Base-by-base conservation (phyloP, 2,113 vertebrate species). In the Xenopus tropicalis region DNA sequence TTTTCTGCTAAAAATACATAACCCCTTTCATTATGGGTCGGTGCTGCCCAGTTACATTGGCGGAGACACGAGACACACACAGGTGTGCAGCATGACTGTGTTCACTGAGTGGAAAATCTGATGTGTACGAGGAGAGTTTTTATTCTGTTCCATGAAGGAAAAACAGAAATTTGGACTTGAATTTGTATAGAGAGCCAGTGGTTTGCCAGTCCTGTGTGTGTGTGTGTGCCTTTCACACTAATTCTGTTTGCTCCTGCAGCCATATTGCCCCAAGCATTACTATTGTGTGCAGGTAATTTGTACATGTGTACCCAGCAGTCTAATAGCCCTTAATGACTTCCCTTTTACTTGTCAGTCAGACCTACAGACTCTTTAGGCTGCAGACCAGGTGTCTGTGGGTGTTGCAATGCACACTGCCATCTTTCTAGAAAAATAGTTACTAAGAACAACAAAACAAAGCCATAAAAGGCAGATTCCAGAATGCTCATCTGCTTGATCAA, bases 251-350 rank as follows among this genome's bases (percentile, higher is more conserved):
- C 44, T 48, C 19, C 22, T 43, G 20, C 44, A 51, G 16, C 42
- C 4, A 12, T 14, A 14, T 59, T 24, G 10, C 57, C 67, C 14
- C 16, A 12, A 54, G 21, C 43, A 23, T 24, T 42, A 21, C 29
- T 63, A 61, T 51, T 75, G 66, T 63, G 63, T 21, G 14, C 66
- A 61, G 59, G 61, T 25, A 23, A 63, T 69, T 75, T 61, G 61
- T 58, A 57, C 9, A 24, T 43, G 66, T 69, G 66, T 69, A 69
- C 62, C 63, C 73, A 63, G 66, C 21, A 68, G 73, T 66, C 61
- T 76, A 59, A 59, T 59, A 1, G 10, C 11, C 19, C 10, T 42
- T 66, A 77, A 65, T 71, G 52, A 70, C 63, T 77, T 77, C 52
- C 69, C 65, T 77, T 71, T 48, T 4, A n/a, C 17, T 25, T 77